Evolutionary conservation across 2,888 invertebrate species (phyloP).

Genomic region (Scaeva pyrastri): DNA sequence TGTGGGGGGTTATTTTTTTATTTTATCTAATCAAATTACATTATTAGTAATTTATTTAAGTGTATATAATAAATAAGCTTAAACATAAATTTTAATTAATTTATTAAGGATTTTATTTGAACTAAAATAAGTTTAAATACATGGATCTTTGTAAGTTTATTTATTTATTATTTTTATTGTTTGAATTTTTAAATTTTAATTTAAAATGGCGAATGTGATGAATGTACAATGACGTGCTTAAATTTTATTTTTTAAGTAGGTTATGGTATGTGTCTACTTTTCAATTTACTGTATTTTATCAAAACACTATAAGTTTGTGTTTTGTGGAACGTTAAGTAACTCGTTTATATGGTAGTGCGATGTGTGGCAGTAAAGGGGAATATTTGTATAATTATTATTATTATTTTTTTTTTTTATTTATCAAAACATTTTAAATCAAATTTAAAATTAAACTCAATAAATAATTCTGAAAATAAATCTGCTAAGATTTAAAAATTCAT

Average conservation of each 20-base stretch:
- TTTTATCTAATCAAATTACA: constrained; percentile 44
- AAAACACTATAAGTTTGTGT: constrained; percentile 47
- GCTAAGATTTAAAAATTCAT: background rate
- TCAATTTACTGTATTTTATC: constrained; percentile 18
- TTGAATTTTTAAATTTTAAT: constrained; percentile 39
- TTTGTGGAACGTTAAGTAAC: constrained; percentile 72
- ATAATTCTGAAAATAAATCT: constrained; percentile 3
- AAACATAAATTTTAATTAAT: constrained; percentile 39
- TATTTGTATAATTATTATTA: background rate
- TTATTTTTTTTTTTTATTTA: background rate
- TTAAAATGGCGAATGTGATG: constrained; percentile 71
- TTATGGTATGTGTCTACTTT: constrained; percentile 13
- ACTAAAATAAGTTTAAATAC: constrained; percentile 55
- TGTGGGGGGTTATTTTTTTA: constrained; percentile 33
- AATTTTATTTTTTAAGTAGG: constrained; percentile 34
- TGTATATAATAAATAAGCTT: constrained; percentile 73
- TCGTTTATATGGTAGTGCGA: constrained; percentile 32
- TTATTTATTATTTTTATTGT: background rate
- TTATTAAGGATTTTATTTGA: constrained; percentile 44
- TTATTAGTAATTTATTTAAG: constrained; percentile 50
- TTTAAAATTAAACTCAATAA: background rate
- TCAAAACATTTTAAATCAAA: background rate
- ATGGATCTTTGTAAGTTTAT: constrained; percentile 57
- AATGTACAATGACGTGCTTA: constrained; percentile 68
- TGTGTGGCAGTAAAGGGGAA: constrained; percentile 39